These are phyloP conservation scores for Pangasius larnaudii DNA, from an alignment of 2,797 vertebrate genomes.

Conservation along the genomic window DNA sequence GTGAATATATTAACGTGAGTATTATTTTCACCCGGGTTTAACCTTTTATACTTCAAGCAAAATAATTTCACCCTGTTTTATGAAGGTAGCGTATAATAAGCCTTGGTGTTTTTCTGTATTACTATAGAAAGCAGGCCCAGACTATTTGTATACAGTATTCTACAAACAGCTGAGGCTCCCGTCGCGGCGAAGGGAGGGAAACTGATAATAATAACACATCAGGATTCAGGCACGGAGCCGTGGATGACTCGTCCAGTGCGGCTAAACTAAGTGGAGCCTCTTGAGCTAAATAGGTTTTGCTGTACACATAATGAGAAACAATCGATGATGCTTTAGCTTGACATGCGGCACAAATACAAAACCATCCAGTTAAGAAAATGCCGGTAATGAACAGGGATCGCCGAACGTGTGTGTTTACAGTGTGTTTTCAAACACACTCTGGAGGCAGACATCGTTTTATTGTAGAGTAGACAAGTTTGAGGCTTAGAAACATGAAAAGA, in stretches of 20 bases:
- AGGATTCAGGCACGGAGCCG: conserved; percentile 61
- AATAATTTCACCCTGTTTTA: not conserved
- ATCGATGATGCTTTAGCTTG: conserved; percentile 87
- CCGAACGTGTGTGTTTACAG: conserved; percentile 25
- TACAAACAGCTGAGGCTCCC: not conserved
- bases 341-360: conserved; percentile 83
- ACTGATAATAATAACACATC: conserved; percentile 53
- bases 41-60: not conserved
- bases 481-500: not conserved
- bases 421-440: conserved; percentile 74
- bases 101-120: not conserved
- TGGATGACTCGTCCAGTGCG: conserved; percentile 75
- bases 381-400: conserved; percentile 17
- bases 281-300: conserved; percentile 88
- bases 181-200: conserved; percentile 21
- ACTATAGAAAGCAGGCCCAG: not conserved
- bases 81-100: not conserved
- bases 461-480: conserved; percentile 61
- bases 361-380: conserved; percentile 81
- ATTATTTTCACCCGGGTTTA: not conserved
- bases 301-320: conserved; percentile 85
- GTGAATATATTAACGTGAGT: not conserved
- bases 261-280: conserved; percentile 83
- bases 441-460: conserved; percentile 75
- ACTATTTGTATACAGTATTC: conserved; percentile 3